Evolutionary conservation across 2,888 invertebrate species (phyloP), one percentile per base, ranked within the genome.

Genomic region (Liposcelis brunnea): DNA sequence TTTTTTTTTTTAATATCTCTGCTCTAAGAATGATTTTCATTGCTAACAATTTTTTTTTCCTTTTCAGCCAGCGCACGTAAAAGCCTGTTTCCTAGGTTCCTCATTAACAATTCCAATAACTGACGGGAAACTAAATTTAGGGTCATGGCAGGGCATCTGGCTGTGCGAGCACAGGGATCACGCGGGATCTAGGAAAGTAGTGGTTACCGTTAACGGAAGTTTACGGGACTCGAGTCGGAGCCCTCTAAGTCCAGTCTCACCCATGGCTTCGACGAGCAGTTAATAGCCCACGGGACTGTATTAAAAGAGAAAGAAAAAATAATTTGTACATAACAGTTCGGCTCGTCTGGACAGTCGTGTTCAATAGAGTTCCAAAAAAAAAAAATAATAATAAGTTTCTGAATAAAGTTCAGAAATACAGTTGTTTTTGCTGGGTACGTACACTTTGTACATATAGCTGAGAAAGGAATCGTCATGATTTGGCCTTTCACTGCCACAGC

Each of bases 91-190:
- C 67, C 73, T 95, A 60, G 94, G 95, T 56, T 89, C 91, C 53
- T 90, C 89, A 54, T 70, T 95, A 61, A 91, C 89, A 58, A 86
- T 95, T 63, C 94, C 94, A 53, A 90, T 95, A 62, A 89, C 91
- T 54, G 89, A 94, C 60, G 94, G 94, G 57, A 87, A 89, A 67
- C 70, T 94, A 59, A 89, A 90, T 62, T 71, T 94, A 59, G 94
- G 94, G 55, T 91, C 90, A 57, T 95, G 94, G 94, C 94, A 94
- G 69, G 94, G 95, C 52, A 83, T 95, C 54, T 95, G 94, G 94
- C 74, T 95, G 56, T 94, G 94, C 69, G 95, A 95, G 67, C 95
- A 95, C 69, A 78, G 95, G 61, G 89, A 94, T 71, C 85, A 85
- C 62, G 93, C 91, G 55, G 90, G 91, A 58, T 87, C 87, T 63